A percentile compares a stretch with the other conserved stretches of the same genome.
Conservation (phyloP, 2,888 invertebrate species). For the Xanthorhoe spadicearia region DNA sequence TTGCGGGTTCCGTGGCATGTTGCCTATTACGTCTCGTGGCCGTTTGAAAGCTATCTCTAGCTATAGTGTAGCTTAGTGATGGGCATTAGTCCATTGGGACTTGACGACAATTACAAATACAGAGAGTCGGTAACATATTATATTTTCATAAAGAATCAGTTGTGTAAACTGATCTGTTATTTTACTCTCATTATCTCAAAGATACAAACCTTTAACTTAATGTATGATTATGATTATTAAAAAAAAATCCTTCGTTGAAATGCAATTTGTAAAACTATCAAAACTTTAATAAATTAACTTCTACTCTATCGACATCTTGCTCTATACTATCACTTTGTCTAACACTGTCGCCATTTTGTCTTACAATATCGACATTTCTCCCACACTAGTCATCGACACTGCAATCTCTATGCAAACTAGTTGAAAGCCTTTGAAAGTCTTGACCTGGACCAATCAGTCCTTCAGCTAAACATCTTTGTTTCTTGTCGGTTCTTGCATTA, state of each 20-base stretch:
- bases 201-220: too few species aligned
- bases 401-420: constrained; percentile 43
- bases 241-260: too few species aligned
- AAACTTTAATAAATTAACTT: too few species aligned
- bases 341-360: not conserved
- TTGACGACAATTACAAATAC: not conserved
- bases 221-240: too few species aligned
- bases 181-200: too few species aligned
- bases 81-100: constrained; percentile 7
- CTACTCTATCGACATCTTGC: too few species aligned
- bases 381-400: constrained; percentile 19
- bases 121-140: too few species aligned
- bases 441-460: constrained; percentile 37
- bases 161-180: too few species aligned
- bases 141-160: too few species aligned
- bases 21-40: constrained; percentile 44
- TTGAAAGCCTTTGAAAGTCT: constrained; percentile 43
- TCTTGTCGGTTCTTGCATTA: constrained; percentile 40
- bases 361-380: constrained; percentile 25
- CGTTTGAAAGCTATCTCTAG: constrained; percentile 40
- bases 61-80: constrained; percentile 28
- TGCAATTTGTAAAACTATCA: too few species aligned
- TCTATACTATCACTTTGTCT: constrained; percentile 3
- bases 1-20: constrained; percentile 29
- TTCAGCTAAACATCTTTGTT: constrained; percentile 41